Percentiles rank a stretch among this genome's conserved stretches.
Evolutionary conservation across 2,113 vertebrate genomes (phyloP).

Genomic region (Gymnobelideus leadbeateri): DNA sequence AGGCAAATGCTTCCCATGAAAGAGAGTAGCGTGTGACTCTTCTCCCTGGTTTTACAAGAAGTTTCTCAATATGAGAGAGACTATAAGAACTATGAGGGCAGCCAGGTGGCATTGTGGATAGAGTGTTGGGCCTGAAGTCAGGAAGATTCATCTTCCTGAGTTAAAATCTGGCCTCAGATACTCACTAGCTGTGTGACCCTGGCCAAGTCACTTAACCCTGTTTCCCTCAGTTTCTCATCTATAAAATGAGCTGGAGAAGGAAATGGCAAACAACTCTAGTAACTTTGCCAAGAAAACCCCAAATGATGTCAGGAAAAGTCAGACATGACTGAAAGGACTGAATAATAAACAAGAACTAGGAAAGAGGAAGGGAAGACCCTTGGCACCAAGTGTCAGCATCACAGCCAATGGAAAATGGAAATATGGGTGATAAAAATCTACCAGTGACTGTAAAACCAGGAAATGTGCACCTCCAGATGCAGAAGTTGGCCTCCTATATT

Average conservation of each 20-base stretch:
- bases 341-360: not conserved
- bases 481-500: not conserved
- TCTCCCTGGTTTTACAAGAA: not conserved
- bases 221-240: not conserved
- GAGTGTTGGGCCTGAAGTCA: not conserved
- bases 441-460: not conserved
- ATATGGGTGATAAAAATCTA: not conserved
- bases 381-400: not conserved
- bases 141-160: not conserved
- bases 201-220: not conserved
- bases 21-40: not conserved
- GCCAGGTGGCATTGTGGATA: not conserved
- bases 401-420: not conserved
- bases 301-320: not conserved
- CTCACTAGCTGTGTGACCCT: not conserved
- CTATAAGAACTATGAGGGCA: not conserved
- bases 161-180: not conserved
- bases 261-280: not conserved
- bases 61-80: not conserved
- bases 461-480: not conserved
- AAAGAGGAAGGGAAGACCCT: not conserved
- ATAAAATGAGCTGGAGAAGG: not conserved
- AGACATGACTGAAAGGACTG: not conserved
- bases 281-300: not conserved
- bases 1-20: slow-evolving; percentile 5